Evolutionary conservation across 1,140 invertebrate genomes (phyloP).

Genomic region (Platorchestia sp.): DNA sequence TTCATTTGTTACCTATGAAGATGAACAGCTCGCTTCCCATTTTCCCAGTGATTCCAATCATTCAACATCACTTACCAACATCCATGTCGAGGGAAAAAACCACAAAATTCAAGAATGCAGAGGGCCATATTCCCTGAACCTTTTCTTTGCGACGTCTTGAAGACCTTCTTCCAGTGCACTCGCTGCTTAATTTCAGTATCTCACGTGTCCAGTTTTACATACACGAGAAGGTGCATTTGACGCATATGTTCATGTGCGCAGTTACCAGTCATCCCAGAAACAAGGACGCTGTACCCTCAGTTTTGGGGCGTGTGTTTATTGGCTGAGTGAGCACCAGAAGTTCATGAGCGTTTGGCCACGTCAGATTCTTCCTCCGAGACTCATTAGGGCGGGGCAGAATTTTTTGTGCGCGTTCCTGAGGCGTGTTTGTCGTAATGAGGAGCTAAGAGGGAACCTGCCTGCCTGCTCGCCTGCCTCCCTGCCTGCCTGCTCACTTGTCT

Average conservation of each 20-base stretch:
- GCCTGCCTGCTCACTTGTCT: not conserved
- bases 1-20: too few species aligned
- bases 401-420: conserved; percentile 7
- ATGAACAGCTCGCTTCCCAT: too few species aligned
- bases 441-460: not conserved
- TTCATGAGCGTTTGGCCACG: not conserved
- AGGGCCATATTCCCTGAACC: too few species aligned
- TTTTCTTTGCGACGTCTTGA: too few species aligned
- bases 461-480: not conserved
- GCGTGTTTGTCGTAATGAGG: not conserved
- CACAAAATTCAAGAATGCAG: too few species aligned
- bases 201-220: not conserved
- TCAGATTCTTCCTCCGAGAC: not conserved
- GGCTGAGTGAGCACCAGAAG: not conserved
- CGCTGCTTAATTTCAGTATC: not conserved
- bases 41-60: too few species aligned
- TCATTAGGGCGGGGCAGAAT: conserved; percentile 1
- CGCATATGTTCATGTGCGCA: not conserved
- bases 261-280: not conserved
- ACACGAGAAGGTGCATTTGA: not conserved
- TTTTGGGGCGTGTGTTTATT: not conserved
- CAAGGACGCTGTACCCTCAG: not conserved
- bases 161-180: too few species aligned
- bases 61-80: too few species aligned
- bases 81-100: too few species aligned